Conservation (phyloP, 2,797 vertebrate species). For the Silurus aristotelis region DNA sequence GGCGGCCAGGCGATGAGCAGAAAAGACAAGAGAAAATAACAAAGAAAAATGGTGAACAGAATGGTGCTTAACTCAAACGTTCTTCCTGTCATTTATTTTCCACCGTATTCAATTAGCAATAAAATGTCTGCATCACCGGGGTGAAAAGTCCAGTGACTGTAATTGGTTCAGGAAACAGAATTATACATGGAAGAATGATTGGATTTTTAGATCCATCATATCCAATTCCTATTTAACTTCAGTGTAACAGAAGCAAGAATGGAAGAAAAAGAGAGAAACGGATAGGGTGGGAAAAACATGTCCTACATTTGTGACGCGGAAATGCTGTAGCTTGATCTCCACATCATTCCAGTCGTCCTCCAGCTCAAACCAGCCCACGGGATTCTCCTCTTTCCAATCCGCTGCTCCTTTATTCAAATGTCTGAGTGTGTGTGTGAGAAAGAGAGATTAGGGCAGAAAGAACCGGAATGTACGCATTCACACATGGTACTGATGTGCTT, state of each 20-base stretch:
- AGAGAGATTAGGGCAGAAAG: background rate
- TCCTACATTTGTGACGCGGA: conserved; percentile 85
- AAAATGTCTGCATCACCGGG: too few species aligned
- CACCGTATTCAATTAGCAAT: too few species aligned
- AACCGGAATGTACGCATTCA: background rate
- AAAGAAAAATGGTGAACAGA: background rate
- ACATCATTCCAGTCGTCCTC: conserved; percentile 97
- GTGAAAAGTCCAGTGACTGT: background rate
- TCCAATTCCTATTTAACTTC: background rate
- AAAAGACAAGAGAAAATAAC: background rate
- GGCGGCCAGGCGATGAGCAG: background rate
- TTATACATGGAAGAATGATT: background rate
- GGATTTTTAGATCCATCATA: background rate
- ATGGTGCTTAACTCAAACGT: background rate
- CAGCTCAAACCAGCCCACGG: conserved; percentile 95
- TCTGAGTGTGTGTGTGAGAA: background rate
- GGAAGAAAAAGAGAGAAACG: conserved; percentile 8
- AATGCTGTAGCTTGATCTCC: conserved; percentile 91
- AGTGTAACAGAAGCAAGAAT: background rate
- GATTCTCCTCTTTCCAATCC: conserved; percentile 83
- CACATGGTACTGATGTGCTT: background rate
- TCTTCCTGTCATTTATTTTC: too few species aligned
- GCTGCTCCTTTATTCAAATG: conserved; percentile 55
- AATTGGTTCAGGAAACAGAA: background rate
- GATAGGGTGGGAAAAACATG: background rate